phyloP scores from a whole-genome alignment of 2,888 invertebrate genomes.

The Molanna angustata region DNA sequence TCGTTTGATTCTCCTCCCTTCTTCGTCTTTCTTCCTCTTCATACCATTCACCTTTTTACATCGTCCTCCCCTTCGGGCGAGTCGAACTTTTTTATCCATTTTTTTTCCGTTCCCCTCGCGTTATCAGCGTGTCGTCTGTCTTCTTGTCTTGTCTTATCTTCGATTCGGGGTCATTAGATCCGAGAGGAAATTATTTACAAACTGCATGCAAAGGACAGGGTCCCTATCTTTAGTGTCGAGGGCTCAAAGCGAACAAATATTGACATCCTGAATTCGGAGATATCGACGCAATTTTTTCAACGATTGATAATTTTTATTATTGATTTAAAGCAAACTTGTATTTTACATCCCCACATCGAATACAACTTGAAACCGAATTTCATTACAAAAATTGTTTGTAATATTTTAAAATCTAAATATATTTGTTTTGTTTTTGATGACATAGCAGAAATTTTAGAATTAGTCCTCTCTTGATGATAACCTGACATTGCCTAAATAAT shows the following conservation, averaged over 20 bases:
- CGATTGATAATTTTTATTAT: not conserved
- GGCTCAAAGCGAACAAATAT: constrained; percentile 11
- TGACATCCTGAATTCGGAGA: constrained; percentile 9
- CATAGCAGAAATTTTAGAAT: too few species aligned
- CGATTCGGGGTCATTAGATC: constrained; percentile 33
- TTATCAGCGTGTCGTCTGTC: constrained; percentile 31
- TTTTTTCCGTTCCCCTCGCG: constrained; percentile 36
- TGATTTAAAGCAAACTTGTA: too few species aligned
- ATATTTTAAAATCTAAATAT: too few species aligned
- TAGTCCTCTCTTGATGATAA: too few species aligned
- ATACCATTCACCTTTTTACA: not conserved
- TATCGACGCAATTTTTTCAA: not conserved
- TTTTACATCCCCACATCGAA: too few species aligned
- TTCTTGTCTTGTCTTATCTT: constrained; percentile 29
- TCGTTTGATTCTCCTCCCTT: constrained; percentile 28
- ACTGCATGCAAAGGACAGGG: constrained; percentile 22
- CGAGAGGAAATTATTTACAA: constrained; percentile 32
- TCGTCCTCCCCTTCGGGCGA: not conserved
- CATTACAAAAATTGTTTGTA: too few species aligned
- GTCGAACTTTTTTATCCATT: constrained; percentile 39
- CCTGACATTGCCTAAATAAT: too few species aligned
- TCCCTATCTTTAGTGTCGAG: not conserved
- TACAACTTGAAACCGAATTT: too few species aligned
- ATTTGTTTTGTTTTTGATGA: too few species aligned
- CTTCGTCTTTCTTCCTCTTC: too few species aligned